Evolutionary conservation across 2,113 vertebrate genomes (phyloP).

Genomic region (Reinhardtius hippoglossoides): DNA sequence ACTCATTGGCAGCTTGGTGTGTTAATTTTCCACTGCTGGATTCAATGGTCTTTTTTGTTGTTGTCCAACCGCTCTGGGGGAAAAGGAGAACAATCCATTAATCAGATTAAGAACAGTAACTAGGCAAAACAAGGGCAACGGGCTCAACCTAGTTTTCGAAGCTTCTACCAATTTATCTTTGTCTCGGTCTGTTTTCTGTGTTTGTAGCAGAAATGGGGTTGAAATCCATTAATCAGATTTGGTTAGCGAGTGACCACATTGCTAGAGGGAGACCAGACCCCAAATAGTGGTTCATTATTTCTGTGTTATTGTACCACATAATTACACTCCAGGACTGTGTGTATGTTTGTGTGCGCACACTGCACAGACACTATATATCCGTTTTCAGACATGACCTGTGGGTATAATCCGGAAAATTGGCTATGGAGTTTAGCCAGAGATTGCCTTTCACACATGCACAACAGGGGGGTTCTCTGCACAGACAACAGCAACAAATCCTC

Average conservation of each 20-base stretch:
- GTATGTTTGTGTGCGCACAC: slow-evolving; percentile 1
- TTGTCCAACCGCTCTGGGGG: not conserved
- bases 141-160: slow-evolving; percentile 41
- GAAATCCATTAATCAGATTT: slow-evolving; percentile 68
- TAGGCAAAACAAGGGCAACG: slow-evolving; percentile 26
- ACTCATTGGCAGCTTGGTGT: not conserved
- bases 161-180: slow-evolving; percentile 39
- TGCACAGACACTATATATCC: no score
- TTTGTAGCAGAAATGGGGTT: slow-evolving; percentile 34
- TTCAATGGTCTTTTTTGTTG: slow-evolving; percentile 8
- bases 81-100: slow-evolving; percentile 18
- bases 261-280: slow-evolving; percentile 43
- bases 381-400: not conserved
- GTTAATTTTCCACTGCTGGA: not conserved
- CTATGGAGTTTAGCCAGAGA: no score
- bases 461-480: no score
- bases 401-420: not conserved
- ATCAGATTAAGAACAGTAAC: slow-evolving; percentile 47
- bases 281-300: slow-evolving; percentile 26
- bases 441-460: no score
- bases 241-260: slow-evolving; percentile 50
- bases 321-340: not conserved
- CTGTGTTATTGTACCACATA: slow-evolving; percentile 29
- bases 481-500: no score
- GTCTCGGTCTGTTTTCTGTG: slow-evolving; percentile 14